Evolutionary conservation across 2,113 vertebrate species (phyloP), one percentile per base, ranked within the genome.

Genomic region (Sylvilagus bachmani): DNA sequence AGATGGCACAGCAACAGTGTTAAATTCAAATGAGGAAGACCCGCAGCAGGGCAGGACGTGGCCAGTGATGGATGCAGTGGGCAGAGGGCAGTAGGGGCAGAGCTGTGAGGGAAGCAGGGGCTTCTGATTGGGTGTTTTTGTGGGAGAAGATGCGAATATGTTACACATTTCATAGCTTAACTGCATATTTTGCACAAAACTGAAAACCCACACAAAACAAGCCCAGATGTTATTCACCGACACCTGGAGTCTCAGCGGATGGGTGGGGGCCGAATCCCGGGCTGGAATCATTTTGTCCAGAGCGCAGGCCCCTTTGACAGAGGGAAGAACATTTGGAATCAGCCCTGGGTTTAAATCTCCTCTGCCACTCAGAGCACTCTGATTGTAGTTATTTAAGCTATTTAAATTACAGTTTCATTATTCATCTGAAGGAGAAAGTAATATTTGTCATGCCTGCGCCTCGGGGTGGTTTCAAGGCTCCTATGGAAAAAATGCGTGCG

Each of bases 381-480:
- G 49, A 70, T 44, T n/a, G 53, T 3, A 24, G 75, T 86, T 70
- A 78, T 66, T 93, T 73, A 25, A 81, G 84, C 58, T 71, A 53
- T 78, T 95, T 89, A 71, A 92, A 96, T 83, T 90, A 70, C 27
- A 61, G 74, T 89, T 86, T 91, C 70, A 87, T 90, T 95, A 86
- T 89, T 89, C 81, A 71, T 92, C 74, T 78, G 53, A 73, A 74
- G 58, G 86, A 75, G 80, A 95, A 95, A 88, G 85, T 89, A 38
- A 16, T 70, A 53, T 81, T 89, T 94, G 95, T 69, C 81, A 17
- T 78, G 77, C 38, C 19, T 90, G 74, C 55, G 64, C 61, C 24
- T 16, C 77, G 14, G 74, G 58, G 58, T 79, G 51, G 64, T 81
- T 96, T 83, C 51, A 33, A 67, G 70, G n/a, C 81, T 92, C 33